Conservation (phyloP, 2,888 invertebrate species). For the Busseola fusca region DNA sequence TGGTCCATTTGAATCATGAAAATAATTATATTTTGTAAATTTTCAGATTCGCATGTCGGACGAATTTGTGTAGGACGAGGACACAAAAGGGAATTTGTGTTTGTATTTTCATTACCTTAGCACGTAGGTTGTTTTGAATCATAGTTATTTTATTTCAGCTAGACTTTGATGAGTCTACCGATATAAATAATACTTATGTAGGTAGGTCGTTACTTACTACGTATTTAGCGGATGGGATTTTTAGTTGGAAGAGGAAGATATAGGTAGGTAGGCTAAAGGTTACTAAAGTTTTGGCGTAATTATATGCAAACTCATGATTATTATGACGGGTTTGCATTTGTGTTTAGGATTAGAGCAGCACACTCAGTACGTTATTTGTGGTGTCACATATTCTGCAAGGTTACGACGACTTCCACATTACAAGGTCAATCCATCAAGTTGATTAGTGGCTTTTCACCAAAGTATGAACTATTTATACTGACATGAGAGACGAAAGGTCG, state of each 20-base stretch:
- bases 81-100: constrained; percentile 59
- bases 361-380: background rate
- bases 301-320: background rate
- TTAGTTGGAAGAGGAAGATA: background rate
- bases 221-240: background rate
- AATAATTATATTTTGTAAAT: constrained; percentile 44
- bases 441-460: constrained; percentile 1
- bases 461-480: background rate
- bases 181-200: constrained; percentile 9
- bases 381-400: background rate
- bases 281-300: background rate
- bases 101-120: constrained; percentile 45
- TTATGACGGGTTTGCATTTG: background rate
- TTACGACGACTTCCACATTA: background rate
- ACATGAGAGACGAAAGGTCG: background rate
- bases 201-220: background rate
- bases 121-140: constrained; percentile 61
- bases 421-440: background rate
- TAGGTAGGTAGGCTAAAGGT: background rate
- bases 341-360: background rate
- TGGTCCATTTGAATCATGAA: constrained; percentile 60
- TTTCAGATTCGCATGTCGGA: constrained; percentile 55
- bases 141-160: constrained; percentile 42
- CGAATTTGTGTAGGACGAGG: constrained; percentile 61
- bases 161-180: constrained; percentile 19